These are phyloP conservation scores for Mormyrops boulengeri DNA, from an alignment of 2,797 vertebrate species.

Conservation along the genomic window DNA sequence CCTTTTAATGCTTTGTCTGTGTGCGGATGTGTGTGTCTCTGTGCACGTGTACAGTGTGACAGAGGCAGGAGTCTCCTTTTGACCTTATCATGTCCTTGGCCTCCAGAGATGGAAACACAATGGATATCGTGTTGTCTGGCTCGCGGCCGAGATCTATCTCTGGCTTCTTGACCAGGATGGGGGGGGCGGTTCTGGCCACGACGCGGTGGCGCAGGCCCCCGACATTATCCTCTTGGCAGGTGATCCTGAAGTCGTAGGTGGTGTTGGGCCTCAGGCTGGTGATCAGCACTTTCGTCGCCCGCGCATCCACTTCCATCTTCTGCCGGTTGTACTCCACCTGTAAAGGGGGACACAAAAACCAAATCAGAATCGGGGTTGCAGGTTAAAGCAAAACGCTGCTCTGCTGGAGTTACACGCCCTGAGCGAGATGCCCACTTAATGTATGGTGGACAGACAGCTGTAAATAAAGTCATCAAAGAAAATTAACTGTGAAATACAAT, in stretches of 20 bases:
- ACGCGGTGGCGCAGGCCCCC: conserved; percentile 82
- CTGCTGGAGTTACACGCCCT: background rate
- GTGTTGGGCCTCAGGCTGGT: conserved; percentile 79
- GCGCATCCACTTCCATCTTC: conserved; percentile 82
- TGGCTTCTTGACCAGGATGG: conserved; percentile 75
- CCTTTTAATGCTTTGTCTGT: background rate
- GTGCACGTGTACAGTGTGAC: background rate
- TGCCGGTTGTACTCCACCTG: conserved; percentile 90
- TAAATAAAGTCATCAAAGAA: background rate
- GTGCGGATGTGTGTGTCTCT: background rate
- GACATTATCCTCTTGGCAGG: conserved; percentile 75
- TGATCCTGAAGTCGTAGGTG: conserved; percentile 84
- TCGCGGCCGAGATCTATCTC: conserved; percentile 76
- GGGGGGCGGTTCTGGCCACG: conserved; percentile 76
- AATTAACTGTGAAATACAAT: background rate
- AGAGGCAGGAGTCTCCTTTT: conserved; percentile 35
- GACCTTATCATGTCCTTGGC: conserved; percentile 78
- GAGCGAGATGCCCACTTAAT: background rate
- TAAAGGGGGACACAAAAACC: background rate
- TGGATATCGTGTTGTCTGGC: conserved; percentile 71
- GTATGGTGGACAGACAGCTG: background rate
- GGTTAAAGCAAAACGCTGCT: background rate
- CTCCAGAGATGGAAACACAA: conserved; percentile 75
- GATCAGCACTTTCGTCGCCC: conserved; percentile 78
- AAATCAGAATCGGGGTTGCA: background rate